These are phyloP conservation scores for Irena cyanogastra DNA, from an alignment of 2,113 vertebrate genomes.

Conservation along the genomic window DNA sequence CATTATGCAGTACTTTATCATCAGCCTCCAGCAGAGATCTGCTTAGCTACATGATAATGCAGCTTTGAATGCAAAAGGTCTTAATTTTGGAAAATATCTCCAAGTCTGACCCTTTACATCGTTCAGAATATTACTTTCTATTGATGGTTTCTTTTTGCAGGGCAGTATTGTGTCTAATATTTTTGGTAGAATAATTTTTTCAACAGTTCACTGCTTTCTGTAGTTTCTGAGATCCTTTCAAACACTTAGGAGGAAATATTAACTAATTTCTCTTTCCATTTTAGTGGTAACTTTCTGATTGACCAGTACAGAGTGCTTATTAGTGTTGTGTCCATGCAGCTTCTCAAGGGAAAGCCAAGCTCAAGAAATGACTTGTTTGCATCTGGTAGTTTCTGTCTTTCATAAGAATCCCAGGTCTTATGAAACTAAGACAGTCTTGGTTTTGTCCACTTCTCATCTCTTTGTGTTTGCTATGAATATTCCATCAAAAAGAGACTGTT, in stretches of 20 bases:
- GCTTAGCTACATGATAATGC: neutral
- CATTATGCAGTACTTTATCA: neutral
- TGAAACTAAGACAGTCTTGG: no score
- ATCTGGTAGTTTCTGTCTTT: neutral
- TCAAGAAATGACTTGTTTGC: neutral
- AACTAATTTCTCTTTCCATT: neutral
- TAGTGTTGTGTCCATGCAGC: neutral
- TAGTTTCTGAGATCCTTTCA: neutral
- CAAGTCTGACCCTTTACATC: fast-evolving
- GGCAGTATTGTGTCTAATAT: neutral
- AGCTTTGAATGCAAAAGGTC: neutral
- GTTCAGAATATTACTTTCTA: neutral
- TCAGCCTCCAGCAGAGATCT: neutral
- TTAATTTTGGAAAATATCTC: neutral
- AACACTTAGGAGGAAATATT: neutral
- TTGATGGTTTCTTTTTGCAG: neutral
- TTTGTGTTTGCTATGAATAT: neutral
- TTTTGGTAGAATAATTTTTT: neutral
- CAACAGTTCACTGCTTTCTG: neutral
- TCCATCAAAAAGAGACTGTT: neutral
- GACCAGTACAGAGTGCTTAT: neutral
- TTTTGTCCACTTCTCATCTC: neutral
- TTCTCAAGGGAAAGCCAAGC: neutral
- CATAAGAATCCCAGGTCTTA: neutral
- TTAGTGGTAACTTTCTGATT: neutral